Evolutionary conservation across 2,888 invertebrate genomes (phyloP), one percentile per base, ranked within the genome.

Genomic region (Oeneis ivallda): DNA sequence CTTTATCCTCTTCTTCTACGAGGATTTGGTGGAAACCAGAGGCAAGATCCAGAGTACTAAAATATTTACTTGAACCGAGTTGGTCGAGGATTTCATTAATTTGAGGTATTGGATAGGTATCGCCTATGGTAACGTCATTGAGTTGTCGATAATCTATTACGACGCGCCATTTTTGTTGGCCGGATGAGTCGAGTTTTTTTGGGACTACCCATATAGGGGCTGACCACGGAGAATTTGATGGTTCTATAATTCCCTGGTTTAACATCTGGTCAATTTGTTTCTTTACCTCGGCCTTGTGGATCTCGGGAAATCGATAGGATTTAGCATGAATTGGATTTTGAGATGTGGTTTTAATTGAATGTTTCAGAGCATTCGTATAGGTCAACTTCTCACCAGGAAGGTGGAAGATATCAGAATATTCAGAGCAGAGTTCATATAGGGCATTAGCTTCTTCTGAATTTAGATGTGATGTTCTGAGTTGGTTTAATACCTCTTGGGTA

Each of bases 11-110:
- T 17, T 15, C 17, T 2, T 10, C 13, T 9, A 67, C 17, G 11
- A 6, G 10, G 7, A 72, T 65, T 59, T 70, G 70, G 57, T 72
- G 72, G 15, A 72, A 70, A 0, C 68, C 72, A 7, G 70, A 71
- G 0, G 59, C 59, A 10, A 69, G 26, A 52, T 71, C 69, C 5
- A 72, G 43, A 1, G 72, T 72, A 1, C 64, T 47, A 19, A 73
- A 74, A 41, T 76, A 76, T 58, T 73, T 71, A 6, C 66, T 62
- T 0, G 66, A 57, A 0, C 75, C 75, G n/a, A 76, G 47, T 60
- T 73, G 71, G 37, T 76, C 75, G 6, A 76, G 32, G 0, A 75
- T 70, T 56, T 77, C 75, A 0, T 62, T 47, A 0, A 75, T 77
- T 9, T 74, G 65, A 0, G 75, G 75, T 4, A 76, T 70, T 0